These are phyloP conservation scores for Drosophila obscura DNA, from an alignment of 1,140 invertebrate species.

Conservation along the genomic window DNA sequence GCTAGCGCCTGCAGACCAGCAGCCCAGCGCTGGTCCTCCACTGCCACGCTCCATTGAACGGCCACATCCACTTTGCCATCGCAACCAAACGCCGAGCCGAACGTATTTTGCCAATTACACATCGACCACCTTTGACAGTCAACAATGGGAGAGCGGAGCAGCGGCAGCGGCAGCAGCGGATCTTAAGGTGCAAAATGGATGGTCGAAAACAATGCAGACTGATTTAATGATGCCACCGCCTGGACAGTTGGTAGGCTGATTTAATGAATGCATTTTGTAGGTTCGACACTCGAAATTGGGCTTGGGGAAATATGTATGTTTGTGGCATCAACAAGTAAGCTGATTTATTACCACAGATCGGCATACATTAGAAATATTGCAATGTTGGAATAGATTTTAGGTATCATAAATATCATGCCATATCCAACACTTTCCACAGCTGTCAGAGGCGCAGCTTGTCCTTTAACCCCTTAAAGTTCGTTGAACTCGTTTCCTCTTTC, in stretches of 20 bases:
- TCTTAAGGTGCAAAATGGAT: constrained; percentile 73
- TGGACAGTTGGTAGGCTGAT: constrained; percentile 33
- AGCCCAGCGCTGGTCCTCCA: neutral
- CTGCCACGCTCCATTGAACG: constrained; percentile 64
- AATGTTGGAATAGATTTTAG: no score
- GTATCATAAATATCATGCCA: neutral
- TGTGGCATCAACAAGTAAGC: no score
- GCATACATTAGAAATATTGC: no score
- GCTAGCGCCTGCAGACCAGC: constrained; percentile 1
- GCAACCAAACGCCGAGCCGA: constrained; percentile 46
- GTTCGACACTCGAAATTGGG: no score
- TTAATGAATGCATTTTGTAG: constrained; percentile 37
- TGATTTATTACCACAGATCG: neutral
- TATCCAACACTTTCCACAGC: constrained; percentile 5
- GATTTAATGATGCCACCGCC: constrained; percentile 57
- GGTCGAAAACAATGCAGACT: constrained; percentile 59
- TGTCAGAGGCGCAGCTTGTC: constrained; percentile 10
- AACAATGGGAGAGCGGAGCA: constrained; percentile 2
- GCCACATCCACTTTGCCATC: constrained; percentile 26
- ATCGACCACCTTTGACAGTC: constrained; percentile 42
- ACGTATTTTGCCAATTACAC: constrained; percentile 75
- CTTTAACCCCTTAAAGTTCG: constrained; percentile 33
- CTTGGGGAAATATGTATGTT: no score
- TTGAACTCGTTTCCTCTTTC: constrained; percentile 42
- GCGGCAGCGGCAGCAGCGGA: constrained; percentile 12